phyloP scores from a whole-genome alignment of 2,797 vertebrate species.

The Meda fulgida region DNA sequence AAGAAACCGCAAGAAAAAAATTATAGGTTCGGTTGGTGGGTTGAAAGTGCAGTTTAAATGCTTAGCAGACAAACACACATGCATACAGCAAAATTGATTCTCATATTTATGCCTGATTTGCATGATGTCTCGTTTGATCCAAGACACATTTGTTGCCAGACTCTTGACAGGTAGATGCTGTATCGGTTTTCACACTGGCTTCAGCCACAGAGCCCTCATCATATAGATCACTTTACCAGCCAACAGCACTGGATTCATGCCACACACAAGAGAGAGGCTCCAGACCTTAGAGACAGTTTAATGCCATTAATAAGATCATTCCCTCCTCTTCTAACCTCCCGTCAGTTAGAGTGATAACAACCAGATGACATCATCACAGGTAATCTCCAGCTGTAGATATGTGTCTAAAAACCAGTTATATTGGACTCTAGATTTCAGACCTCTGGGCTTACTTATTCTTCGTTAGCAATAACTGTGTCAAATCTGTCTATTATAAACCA shows the following conservation, averaged over 20 bases:
- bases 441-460: constrained; percentile 19
- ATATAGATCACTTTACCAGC: constrained; percentile 30
- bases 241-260: constrained; percentile 20
- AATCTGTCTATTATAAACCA: constrained; percentile 22
- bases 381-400: constrained; percentile 34
- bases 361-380: constrained; percentile 38
- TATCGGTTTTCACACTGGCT: constrained; percentile 51
- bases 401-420: constrained; percentile 30
- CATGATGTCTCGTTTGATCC: constrained; percentile 34
- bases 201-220: constrained; percentile 26
- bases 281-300: constrained; percentile 12
- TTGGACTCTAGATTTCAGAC: constrained; percentile 17
- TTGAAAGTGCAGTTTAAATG: constrained; percentile 3
- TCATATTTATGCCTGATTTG: constrained; percentile 23
- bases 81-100: neutral
- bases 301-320: constrained; percentile 35
- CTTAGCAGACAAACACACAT: constrained; percentile 7
- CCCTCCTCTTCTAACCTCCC: constrained; percentile 18
- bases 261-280: constrained; percentile 10
- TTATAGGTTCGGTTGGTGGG: neutral
- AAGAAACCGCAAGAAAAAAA: constrained; percentile 14
- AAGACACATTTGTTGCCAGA: constrained; percentile 17
- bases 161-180: constrained; percentile 49
- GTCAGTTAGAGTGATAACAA: constrained; percentile 20
- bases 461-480: constrained; percentile 16